These are phyloP conservation scores for Harpagoxenus sublaevis DNA, from an alignment of 2,888 invertebrate genomes.

Conservation along the genomic window DNA sequence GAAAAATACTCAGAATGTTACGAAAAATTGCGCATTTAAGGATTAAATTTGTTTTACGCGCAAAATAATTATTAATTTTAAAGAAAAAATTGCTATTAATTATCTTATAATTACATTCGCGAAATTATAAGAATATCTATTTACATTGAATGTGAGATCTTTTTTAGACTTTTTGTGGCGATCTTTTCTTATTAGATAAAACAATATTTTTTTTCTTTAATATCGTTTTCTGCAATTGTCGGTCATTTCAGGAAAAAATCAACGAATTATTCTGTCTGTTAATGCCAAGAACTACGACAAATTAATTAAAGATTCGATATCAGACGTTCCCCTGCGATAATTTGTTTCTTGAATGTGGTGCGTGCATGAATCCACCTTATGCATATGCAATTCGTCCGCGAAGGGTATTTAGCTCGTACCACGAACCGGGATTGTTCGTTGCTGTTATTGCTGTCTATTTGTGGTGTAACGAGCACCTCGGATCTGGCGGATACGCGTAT, in stretches of 20 bases:
- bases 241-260: background rate
- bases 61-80: background rate
- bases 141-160: background rate
- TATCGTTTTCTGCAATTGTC: background rate
- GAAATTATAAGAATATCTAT: background rate
- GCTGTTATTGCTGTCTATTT: constrained; percentile 18
- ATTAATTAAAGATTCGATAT: constrained; percentile 5
- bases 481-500: background rate
- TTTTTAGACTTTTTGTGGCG: background rate
- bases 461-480: constrained; percentile 5
- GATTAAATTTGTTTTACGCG: background rate
- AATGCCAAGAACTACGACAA: background rate
- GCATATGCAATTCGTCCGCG: constrained; percentile 24
- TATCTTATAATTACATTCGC: too few relatives aligned
- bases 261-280: background rate
- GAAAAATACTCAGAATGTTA: too few relatives aligned
- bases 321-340: constrained; percentile 1
- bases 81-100: background rate
- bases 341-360: constrained; percentile 21
- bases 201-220: background rate
- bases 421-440: background rate
- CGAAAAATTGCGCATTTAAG: too few relatives aligned
- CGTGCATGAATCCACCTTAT: constrained; percentile 27
- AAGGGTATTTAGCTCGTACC: constrained; percentile 23
- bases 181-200: background rate